Conservation (phyloP, 2,113 vertebrate species). For the Perca fluviatilis region DNA sequence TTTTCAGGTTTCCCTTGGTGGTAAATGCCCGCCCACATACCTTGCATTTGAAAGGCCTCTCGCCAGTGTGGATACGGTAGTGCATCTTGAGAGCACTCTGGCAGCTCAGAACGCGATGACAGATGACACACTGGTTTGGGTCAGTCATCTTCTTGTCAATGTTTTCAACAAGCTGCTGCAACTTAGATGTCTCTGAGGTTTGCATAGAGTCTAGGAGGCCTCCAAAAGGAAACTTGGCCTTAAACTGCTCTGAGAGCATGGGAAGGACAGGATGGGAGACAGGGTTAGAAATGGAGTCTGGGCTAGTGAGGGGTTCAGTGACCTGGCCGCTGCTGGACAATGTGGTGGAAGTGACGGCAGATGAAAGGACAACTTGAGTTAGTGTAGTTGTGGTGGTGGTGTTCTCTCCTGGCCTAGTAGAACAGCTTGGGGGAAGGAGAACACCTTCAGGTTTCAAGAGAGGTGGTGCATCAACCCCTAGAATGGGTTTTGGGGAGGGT, state of each 20-base stretch:
- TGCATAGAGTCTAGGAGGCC: conserved; percentile 99
- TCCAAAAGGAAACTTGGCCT: conserved; percentile 97
- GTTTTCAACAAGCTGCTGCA: conserved; percentile 98
- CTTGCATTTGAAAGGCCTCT: conserved; percentile 99
- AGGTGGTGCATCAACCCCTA: conserved; percentile 80
- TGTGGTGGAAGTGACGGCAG: conserved; percentile 79
- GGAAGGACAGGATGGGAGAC: conserved; percentile 91
- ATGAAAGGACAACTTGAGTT: conserved; percentile 85
- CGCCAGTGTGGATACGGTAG: conserved; percentile 98
- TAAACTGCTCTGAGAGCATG: conserved; percentile 92
- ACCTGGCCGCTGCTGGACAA: conserved; percentile 72
- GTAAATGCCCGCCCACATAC: conserved; percentile 99
- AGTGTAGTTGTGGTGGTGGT: conserved; percentile 77
- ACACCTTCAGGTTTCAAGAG: conserved; percentile 89
- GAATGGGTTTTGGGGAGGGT: conserved; percentile 87
- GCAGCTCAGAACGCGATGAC: conserved; percentile 98
- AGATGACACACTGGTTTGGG: conserved; percentile 98
- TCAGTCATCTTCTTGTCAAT: conserved; percentile 99
- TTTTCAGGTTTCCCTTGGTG: conserved; percentile 99
- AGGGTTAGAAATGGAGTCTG: conserved; percentile 84
- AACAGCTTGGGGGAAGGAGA: conserved; percentile 85
- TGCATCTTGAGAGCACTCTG: conserved; percentile 99
- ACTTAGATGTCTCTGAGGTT: conserved; percentile 98
- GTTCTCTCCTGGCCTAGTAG: conserved; percentile 85
- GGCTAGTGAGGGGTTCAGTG: conserved; percentile 81